Evolutionary conservation across 2,888 invertebrate genomes (phyloP), one percentile per base, ranked within the genome.

Genomic region (Cerastis rubricosa): DNA sequence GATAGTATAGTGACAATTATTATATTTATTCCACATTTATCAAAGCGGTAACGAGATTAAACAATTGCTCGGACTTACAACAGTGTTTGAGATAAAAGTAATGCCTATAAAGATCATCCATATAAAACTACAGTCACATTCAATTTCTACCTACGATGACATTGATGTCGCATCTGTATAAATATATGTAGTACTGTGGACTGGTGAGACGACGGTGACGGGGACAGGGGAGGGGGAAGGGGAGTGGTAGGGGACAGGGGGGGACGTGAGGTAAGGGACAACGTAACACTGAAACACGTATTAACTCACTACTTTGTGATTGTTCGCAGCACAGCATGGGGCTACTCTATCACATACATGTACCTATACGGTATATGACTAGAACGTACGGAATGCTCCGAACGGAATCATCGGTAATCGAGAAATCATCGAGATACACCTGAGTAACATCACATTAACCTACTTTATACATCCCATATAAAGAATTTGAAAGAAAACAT

Each of bases 381-480:
- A 95, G 95, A 95, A 88, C 90, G 91, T 88, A 80, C 91, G 92
- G 93, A 94, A 93, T 93, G 93, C 85, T 90, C 91, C 92, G 91
- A 89, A 89, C 89, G 88, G 89, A 90, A 91, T 90, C 86, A 87
- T 90, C 88, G 89, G 88, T 90, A 81, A 80, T 86, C 79, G 84
- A 85, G 76, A 83, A 84, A 84, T 84, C 65, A 83, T 88, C 78
- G 84, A 82, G 78, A 86, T 71, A 75, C 51, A 81, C 61, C 71
- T 83, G 81, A 87, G 79, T 85, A 84, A 88, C 88, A 84, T 87
- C 89, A 92, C 91, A 91, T 94, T 95, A 87, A 93, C 94, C 96
- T 96, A 96, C 96, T 96, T 96, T 96, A 95, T 96, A 96, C 96
- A 96, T 93, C 93, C 92, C 93, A 92, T 91, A 90, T 88, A 91